phyloP scores from a whole-genome alignment of 2,797 vertebrate species.

The Gallinago solitaria region DNA sequence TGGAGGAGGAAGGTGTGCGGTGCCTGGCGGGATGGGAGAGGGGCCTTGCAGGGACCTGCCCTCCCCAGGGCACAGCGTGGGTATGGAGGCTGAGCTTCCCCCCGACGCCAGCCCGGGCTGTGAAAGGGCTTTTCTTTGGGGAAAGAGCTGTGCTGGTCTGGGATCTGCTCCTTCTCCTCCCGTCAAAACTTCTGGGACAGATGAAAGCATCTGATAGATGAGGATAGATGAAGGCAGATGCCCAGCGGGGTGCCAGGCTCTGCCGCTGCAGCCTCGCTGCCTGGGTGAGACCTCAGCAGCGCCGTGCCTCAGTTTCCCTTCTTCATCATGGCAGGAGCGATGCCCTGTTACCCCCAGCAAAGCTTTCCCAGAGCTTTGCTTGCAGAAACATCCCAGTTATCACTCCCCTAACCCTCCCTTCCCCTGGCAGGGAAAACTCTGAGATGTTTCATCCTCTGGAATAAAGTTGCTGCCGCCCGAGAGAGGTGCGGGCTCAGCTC shows the following conservation, averaged over 20 bases:
- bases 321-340: fast-evolving
- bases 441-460: not conserved
- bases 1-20: not conserved
- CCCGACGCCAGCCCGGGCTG: not conserved
- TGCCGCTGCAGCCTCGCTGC: not conserved
- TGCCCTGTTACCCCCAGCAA: fast-evolving
- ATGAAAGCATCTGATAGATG: too few species aligned
- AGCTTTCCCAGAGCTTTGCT: fast-evolving
- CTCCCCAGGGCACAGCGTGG: not conserved
- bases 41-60: constrained; percentile 57
- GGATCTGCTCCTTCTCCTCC: not conserved
- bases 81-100: not conserved
- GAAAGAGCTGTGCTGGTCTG: fast-evolving
- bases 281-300: not conserved
- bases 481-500: not conserved
- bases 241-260: fast-evolving
- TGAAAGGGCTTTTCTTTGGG: not conserved
- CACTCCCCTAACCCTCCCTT: not conserved
- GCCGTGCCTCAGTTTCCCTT: not conserved
- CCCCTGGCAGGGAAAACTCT: not conserved
- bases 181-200: fast-evolving
- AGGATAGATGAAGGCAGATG: not conserved
- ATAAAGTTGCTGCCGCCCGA: not conserved
- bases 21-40: not conserved
- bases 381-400: fast-evolving